Conservation (phyloP, 1,140 invertebrate species). For the Drosophila sucinea region DNA sequence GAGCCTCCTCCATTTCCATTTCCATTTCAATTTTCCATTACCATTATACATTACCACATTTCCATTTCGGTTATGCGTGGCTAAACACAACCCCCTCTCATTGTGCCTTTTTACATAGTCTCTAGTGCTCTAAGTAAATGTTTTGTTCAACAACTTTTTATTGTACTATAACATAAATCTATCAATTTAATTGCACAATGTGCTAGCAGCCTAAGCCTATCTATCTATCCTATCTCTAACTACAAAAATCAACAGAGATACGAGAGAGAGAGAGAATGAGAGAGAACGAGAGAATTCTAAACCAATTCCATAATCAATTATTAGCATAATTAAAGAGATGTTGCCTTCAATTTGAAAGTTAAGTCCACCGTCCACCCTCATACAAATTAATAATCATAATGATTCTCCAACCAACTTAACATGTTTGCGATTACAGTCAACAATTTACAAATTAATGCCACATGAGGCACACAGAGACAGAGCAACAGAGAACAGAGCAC, state of each 20-base stretch:
- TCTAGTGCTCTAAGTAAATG: constrained; percentile 9
- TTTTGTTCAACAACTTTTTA: constrained; percentile 23
- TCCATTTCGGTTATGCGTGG: constrained; percentile 69
- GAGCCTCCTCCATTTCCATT: constrained; percentile 23
- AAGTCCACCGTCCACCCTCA: constrained; percentile 53
- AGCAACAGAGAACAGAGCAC: neutral
- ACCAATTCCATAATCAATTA: constrained; percentile 62
- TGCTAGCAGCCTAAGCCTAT: neutral
- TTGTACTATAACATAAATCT: constrained; percentile 55
- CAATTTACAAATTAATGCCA: constrained; percentile 81
- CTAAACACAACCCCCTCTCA: constrained; percentile 40
- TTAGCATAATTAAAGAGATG: constrained; percentile 61
- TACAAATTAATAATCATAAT: constrained; percentile 76
- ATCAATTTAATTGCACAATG: constrained; percentile 55
- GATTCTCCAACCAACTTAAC: constrained; percentile 43
- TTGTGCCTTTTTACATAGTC: neutral
- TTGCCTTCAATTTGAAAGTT: constrained; percentile 13
- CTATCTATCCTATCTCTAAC: neutral
- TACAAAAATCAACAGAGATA: neutral
- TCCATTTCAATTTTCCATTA: neutral
- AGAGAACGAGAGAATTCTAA: neutral
- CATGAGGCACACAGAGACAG: constrained; percentile 61
- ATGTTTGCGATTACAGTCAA: constrained; percentile 74
- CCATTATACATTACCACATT: neutral
- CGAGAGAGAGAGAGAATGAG: neutral